Evolutionary conservation across 1,140 invertebrate species (phyloP).

Genomic region (Bombus fervidus): DNA sequence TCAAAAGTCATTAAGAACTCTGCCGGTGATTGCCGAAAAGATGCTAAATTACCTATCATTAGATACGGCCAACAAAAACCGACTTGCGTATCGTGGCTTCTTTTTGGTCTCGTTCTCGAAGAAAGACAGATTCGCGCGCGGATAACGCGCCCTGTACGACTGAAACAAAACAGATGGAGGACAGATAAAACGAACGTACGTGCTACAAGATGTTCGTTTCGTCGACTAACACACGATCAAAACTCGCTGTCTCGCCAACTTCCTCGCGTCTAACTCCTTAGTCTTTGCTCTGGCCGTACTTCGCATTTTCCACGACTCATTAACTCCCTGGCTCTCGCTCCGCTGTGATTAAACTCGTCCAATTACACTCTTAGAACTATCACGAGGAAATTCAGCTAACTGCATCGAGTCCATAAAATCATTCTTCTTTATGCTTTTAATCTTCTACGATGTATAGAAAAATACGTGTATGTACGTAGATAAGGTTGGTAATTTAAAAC

Average conservation of each 20-base stretch:
- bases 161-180: not conserved
- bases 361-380: not conserved
- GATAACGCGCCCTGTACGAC: not conserved
- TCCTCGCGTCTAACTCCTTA: not conserved
- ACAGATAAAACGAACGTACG: not conserved
- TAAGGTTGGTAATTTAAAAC: not conserved
- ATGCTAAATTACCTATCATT: conserved; percentile 59
- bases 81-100: not conserved
- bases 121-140: conserved; percentile 4
- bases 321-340: not conserved
- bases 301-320: not conserved
- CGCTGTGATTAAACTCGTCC: not conserved
- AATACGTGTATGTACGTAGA: not conserved
- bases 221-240: not conserved
- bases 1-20: conserved; percentile 56
- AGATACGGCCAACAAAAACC: conserved; percentile 44
- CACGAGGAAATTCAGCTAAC: not conserved
- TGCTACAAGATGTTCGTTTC: not conserved
- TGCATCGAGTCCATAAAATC: not conserved
- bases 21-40: conserved; percentile 45
- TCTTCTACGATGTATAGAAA: not conserved
- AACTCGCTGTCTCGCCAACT: not conserved
- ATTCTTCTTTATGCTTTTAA: not conserved
- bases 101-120: conserved; percentile 12
- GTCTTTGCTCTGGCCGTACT: not conserved